Conservation (phyloP, 2,113 vertebrate genomes). For the Gymnobelideus leadbeateri region DNA sequence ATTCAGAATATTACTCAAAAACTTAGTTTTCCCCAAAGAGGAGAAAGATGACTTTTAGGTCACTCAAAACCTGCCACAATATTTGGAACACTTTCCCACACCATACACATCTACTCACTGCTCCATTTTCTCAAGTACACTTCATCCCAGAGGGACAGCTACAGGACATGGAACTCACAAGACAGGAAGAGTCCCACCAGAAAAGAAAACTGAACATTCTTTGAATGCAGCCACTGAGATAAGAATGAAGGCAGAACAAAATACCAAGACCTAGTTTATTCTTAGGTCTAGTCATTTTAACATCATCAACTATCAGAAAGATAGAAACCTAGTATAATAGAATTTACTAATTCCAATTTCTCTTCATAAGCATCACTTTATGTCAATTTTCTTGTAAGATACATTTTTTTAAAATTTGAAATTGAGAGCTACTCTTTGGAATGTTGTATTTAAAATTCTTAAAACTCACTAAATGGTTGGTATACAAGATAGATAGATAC, state of each 20-base stretch:
- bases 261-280: accelerated
- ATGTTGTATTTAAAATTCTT: not conserved
- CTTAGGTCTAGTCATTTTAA: too few species aligned
- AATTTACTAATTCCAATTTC: not conserved
- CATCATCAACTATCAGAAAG: not conserved
- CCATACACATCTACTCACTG: not conserved
- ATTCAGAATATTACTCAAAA: not conserved
- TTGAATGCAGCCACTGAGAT: not conserved
- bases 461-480: not conserved
- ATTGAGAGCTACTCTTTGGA: not conserved
- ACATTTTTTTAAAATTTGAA: not conserved
- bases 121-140: not conserved
- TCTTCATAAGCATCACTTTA: not conserved
- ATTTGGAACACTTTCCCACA: not conserved
- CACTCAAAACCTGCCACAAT: not conserved
- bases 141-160: not conserved
- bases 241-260: not conserved
- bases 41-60: not conserved
- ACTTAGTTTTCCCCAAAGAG: not conserved
- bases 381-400: not conserved
- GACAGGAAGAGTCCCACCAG: not conserved
- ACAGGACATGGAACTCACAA: not conserved
- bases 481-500: not conserved
- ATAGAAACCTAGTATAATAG: not conserved
- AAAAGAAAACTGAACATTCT: not conserved